Percentiles rank a stretch among this genome's conserved stretches.
These are phyloP conservation scores for Acrossocheilus wenchowensis DNA, from an alignment of 2,797 vertebrate species.

Conservation along the genomic window DNA sequence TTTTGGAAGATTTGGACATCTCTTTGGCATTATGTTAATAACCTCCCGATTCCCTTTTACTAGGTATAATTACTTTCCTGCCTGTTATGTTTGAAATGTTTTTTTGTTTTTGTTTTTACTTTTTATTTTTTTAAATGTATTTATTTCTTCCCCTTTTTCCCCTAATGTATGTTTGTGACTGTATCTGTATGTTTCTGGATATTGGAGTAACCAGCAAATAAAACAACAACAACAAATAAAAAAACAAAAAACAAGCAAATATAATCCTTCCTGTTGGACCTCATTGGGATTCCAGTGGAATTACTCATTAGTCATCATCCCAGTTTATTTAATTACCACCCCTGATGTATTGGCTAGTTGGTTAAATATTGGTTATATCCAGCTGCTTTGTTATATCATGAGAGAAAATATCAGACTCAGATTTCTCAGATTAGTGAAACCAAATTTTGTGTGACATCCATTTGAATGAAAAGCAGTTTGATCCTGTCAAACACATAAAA, in stretches of 20 bases:
- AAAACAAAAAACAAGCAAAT: background rate
- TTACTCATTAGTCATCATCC: background rate
- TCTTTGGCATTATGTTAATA: background rate
- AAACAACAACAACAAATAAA: too few species aligned
- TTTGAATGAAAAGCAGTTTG: background rate
- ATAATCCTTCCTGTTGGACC: background rate
- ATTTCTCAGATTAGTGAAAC: background rate
- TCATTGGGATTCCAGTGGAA: background rate
- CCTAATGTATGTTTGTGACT: too few species aligned
- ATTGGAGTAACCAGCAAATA: too few species aligned
- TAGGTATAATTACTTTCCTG: too few species aligned
- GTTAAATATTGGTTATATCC: background rate
- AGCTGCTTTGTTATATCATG: background rate
- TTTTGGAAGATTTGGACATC: background rate
- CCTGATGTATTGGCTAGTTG: background rate
- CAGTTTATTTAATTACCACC: background rate
- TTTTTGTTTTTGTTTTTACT: too few species aligned
- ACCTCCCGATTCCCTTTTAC: background rate
- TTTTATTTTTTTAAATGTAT: too few species aligned
- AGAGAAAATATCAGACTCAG: background rate
- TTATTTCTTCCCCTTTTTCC: too few species aligned
- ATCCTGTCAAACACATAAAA: background rate
- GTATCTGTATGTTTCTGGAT: too few species aligned
- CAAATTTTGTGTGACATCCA: background rate
- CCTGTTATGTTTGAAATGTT: too few species aligned